These are phyloP conservation scores for Brachyistius frenatus DNA, from an alignment of 2,113 vertebrate genomes.

Conservation along the genomic window DNA sequence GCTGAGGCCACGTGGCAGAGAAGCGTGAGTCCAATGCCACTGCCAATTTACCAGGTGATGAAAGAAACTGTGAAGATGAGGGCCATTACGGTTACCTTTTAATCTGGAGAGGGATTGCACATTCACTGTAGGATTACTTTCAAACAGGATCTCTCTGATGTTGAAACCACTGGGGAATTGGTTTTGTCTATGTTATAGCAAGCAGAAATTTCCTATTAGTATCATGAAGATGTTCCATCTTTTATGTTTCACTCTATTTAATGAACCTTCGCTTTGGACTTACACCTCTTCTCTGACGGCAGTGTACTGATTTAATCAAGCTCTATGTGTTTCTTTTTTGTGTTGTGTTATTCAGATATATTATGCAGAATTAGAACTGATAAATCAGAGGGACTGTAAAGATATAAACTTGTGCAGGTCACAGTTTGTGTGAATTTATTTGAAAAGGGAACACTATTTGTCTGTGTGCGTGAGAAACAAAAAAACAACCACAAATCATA, in stretches of 20 bases:
- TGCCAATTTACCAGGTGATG: constrained; percentile 56
- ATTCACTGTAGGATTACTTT: constrained; percentile 54
- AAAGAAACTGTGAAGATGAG: constrained; percentile 51
- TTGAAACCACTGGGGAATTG: constrained; percentile 26
- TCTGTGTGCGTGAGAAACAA: neutral
- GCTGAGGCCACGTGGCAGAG: constrained; percentile 45
- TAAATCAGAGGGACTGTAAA: neutral
- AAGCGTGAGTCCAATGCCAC: constrained; percentile 43
- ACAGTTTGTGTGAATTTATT: neutral
- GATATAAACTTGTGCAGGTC: neutral
- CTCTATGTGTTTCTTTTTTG: rapidly evolving
- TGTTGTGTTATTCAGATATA: neutral
- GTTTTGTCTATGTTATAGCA: constrained; percentile 24
- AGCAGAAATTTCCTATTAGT: neutral
- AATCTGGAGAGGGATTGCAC: constrained; percentile 43
- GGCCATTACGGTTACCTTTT: constrained; percentile 59
- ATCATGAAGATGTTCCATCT: neutral
- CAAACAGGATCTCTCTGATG: constrained; percentile 46
- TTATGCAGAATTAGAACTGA: neutral
- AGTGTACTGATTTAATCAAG: neutral
- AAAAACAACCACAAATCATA: constrained; percentile 27
- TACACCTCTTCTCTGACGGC: neutral
- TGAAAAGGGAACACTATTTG: neutral
- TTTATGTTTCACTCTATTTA: neutral
- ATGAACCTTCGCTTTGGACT: neutral